A percentile compares a stretch with the other conserved stretches of the same genome.
These are phyloP conservation scores for Dynastes hyllus DNA, from an alignment of 2,888 invertebrate genomes.

Conservation along the genomic window DNA sequence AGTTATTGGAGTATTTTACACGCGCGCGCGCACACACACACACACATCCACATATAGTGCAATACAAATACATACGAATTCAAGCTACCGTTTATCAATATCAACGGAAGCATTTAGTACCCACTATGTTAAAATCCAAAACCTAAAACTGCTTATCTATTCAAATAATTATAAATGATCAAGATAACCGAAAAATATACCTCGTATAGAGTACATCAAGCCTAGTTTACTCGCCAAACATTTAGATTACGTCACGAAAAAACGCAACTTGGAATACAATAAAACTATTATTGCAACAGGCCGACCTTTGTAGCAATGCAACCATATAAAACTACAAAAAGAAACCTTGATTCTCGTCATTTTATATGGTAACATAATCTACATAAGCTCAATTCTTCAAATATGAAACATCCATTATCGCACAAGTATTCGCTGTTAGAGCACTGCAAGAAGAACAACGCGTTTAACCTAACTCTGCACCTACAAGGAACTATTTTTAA, in stretches of 20 bases:
- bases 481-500: neutral
- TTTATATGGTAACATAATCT: conserved; percentile 2
- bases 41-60: too few species aligned
- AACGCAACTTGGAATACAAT: conserved; percentile 3
- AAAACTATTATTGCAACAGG: conserved; percentile 2
- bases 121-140: too few species aligned
- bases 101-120: too few species aligned
- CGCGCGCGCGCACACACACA: too few species aligned
- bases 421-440: neutral
- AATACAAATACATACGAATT: too few species aligned
- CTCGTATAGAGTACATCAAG: neutral
- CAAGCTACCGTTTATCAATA: too few species aligned
- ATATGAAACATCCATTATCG: neutral
- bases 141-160: too few species aligned
- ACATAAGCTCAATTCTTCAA: neutral
- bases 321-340: conserved; percentile 10
- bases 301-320: conserved; percentile 3
- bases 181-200: neutral
- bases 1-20: too few species aligned
- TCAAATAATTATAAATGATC: too few species aligned
- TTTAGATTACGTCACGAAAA: neutral
- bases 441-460: neutral
- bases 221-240: neutral
- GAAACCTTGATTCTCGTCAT: conserved; percentile 7
- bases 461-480: neutral